Conservation (phyloP, 2,113 vertebrate species). For the Mystacornis crossleyi region DNA sequence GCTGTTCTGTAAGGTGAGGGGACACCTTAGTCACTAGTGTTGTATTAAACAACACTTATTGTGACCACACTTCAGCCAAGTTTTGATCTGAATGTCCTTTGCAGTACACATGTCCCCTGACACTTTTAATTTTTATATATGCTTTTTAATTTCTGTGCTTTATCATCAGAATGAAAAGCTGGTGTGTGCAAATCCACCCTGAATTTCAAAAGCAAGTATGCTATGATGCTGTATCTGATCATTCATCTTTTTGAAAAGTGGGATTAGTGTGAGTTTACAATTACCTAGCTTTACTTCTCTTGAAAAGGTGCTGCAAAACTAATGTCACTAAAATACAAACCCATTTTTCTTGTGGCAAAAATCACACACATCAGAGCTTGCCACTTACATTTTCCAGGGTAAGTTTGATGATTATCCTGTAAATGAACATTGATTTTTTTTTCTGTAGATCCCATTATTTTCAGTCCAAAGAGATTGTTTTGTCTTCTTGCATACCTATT, state of each 20-base stretch:
- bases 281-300: conserved; percentile 40
- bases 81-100: background rate
- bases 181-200: conserved; percentile 5
- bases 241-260: conserved; percentile 7
- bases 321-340: conserved; percentile 21
- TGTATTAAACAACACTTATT: background rate
- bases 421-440: conserved; percentile 73
- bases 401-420: conserved; percentile 70
- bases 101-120: background rate
- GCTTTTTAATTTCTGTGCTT: background rate
- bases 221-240: background rate
- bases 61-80: background rate
- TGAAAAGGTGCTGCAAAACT: conserved; percentile 20
- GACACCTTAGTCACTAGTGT: background rate
- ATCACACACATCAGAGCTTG: conserved; percentile 51
- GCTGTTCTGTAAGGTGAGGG: background rate
- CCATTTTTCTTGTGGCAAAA: conserved; percentile 65
- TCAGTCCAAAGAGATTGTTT: conserved; percentile 49
- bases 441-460: conserved; percentile 61
- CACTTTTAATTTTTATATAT: background rate
- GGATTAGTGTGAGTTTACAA: conserved; percentile 40
- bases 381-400: conserved; percentile 59
- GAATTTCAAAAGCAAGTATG: conserved; percentile 12
- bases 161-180: conserved; percentile 32
- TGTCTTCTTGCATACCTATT: conserved; percentile 51